Evolutionary conservation across 2,113 vertebrate genomes (phyloP).

Genomic region (Penelope pileata): DNA sequence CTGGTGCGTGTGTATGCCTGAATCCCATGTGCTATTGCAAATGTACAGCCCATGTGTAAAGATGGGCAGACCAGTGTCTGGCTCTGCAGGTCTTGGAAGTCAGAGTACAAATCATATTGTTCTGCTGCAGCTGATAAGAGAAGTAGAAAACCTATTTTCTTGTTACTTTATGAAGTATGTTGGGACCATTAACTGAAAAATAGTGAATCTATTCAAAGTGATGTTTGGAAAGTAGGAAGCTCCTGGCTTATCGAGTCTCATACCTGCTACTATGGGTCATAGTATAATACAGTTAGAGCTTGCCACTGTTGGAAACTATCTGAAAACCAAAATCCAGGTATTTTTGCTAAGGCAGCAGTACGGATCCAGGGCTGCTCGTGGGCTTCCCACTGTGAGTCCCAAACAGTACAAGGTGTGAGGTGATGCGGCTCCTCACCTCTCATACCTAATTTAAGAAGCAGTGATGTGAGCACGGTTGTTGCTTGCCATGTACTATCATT

Average conservation of each 20-base stretch:
- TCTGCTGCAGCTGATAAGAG: background rate
- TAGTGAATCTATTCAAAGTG: background rate
- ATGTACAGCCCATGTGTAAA: background rate
- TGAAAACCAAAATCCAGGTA: background rate
- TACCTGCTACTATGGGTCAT: background rate
- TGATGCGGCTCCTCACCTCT: background rate
- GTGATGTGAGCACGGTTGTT: background rate
- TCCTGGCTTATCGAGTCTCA: background rate
- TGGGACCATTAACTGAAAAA: background rate
- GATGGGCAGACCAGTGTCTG: background rate
- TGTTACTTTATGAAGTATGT: background rate
- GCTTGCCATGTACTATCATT: background rate
- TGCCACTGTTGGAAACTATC: background rate
- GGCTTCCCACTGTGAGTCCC: too few species aligned
- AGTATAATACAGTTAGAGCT: background rate
- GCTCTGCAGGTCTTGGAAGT: background rate
- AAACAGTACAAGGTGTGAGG: too few species aligned
- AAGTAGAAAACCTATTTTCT: background rate
- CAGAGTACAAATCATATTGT: background rate
- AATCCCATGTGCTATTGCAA: background rate
- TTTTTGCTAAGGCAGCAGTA: background rate
- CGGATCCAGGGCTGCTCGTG: too few species aligned
- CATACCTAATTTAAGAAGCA: background rate
- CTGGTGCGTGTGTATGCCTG: background rate
- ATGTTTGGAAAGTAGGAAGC: background rate